phyloP scores from a whole-genome alignment of 2,888 invertebrate genomes.

The Scelioninae gen. 2 region DNA sequence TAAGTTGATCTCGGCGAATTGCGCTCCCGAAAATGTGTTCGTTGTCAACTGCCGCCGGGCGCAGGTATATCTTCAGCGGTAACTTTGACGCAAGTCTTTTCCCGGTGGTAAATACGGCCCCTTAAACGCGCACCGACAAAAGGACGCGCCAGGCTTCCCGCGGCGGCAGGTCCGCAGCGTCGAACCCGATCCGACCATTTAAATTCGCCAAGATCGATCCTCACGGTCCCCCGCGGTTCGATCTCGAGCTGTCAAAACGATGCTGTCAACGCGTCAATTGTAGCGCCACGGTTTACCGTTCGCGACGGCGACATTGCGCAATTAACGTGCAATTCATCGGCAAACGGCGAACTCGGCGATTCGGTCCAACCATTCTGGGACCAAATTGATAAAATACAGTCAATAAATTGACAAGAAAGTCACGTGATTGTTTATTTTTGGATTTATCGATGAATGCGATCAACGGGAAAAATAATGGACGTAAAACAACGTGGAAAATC shows the following conservation, averaged over 20 bases:
- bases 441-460: no score
- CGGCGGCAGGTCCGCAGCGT: constrained; percentile 36
- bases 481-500: no score
- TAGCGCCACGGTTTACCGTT: constrained; percentile 30
- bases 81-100: constrained; percentile 47
- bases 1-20: constrained; percentile 37
- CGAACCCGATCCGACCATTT: constrained; percentile 28
- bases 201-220: constrained; percentile 32
- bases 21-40: constrained; percentile 34
- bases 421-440: no score
- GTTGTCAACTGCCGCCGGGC: constrained; percentile 27
- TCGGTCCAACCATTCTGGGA: no score
- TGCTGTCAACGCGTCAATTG: constrained; percentile 43
- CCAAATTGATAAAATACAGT: no score
- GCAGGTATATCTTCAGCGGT: constrained; percentile 30
- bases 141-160: constrained; percentile 35
- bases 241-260: constrained; percentile 50
- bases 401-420: no score
- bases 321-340: no score
- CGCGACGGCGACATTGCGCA: background rate
- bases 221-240: constrained; percentile 32
- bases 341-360: no score
- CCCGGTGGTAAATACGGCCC: constrained; percentile 34
- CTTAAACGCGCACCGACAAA: constrained; percentile 48
- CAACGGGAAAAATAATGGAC: no score